A percentile compares a stretch with the other conserved stretches of the same genome.
Conservation (phyloP, 2,888 invertebrate genomes). For the Apocheima hispidaria region DNA sequence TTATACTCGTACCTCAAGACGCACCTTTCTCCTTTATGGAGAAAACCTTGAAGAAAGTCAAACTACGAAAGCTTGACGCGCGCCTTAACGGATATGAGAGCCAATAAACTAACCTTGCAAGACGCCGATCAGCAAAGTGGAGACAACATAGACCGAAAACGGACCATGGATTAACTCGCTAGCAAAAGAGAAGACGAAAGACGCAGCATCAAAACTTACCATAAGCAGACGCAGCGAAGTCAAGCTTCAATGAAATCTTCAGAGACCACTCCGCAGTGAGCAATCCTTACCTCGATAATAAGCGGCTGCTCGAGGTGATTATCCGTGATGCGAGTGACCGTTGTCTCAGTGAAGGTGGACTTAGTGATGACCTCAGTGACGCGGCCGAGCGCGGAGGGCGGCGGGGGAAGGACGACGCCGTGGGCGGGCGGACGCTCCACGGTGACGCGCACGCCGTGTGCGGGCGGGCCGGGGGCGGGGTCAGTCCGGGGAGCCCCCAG, state of each 20-base stretch:
- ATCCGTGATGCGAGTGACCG: slow-evolving; percentile 97
- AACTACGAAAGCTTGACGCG: not conserved
- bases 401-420: slow-evolving; percentile 91
- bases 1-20: not conserved
- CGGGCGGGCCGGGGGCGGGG: slow-evolving; percentile 61
- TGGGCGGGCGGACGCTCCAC: slow-evolving; percentile 89
- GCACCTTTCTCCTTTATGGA: not conserved
- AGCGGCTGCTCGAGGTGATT: slow-evolving; percentile 94
- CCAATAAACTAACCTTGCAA: not conserved
- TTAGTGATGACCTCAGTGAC: slow-evolving; percentile 98
- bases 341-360: slow-evolving; percentile 97
- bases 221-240: not conserved
- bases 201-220: not conserved
- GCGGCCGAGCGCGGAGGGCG: slow-evolving; percentile 93
- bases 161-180: too few species aligned
- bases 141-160: not conserved
- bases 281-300: slow-evolving; percentile 92
- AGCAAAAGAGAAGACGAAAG: not conserved
- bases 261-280: not conserved
- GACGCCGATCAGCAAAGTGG: not conserved
- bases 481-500: slow-evolving; percentile 79
- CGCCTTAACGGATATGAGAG: not conserved
- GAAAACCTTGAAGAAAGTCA: not conserved
- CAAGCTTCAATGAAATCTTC: not conserved
- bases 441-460: slow-evolving; percentile 91